These are phyloP conservation scores for Frieseomelitta varia DNA, from an alignment of 1,140 invertebrate genomes.

Conservation along the genomic window DNA sequence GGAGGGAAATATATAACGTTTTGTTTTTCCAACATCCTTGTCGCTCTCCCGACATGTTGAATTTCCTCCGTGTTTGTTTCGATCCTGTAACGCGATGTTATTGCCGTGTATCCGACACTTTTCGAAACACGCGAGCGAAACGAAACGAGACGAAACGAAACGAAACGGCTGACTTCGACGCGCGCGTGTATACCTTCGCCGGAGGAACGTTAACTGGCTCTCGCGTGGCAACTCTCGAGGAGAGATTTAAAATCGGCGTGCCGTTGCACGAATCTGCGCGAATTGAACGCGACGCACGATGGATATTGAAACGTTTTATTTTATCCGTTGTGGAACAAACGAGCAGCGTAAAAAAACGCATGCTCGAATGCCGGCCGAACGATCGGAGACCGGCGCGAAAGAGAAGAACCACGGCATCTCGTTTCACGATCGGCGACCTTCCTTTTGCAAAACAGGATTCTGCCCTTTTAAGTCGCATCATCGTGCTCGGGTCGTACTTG, in stretches of 20 bases:
- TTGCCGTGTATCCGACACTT: conserved; percentile 22
- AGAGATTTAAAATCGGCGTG: background rate
- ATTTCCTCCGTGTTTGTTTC: conserved; percentile 33
- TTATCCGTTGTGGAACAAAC: background rate
- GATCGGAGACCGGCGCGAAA: background rate
- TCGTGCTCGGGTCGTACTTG: too few species aligned
- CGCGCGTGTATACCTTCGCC: background rate
- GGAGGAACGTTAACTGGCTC: background rate
- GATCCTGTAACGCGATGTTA: background rate
- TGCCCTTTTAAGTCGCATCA: too few species aligned
- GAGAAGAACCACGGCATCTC: too few species aligned
- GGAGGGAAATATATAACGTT: background rate
- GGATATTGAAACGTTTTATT: conserved; percentile 1
- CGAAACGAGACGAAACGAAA: conserved; percentile 23
- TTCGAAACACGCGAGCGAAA: conserved; percentile 32
- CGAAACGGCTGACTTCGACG: conserved; percentile 9
- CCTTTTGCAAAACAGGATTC: background rate
- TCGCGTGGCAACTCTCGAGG: background rate
- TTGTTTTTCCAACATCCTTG: conserved; percentile 24
- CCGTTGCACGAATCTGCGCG: background rate
- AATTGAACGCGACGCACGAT: background rate
- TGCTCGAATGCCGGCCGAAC: background rate
- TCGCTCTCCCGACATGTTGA: conserved; percentile 12
- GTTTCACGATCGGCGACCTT: background rate
- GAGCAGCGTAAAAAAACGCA: conserved; percentile 19